Conservation (phyloP, 2,888 invertebrate species). For the Pheosia tremula region DNA sequence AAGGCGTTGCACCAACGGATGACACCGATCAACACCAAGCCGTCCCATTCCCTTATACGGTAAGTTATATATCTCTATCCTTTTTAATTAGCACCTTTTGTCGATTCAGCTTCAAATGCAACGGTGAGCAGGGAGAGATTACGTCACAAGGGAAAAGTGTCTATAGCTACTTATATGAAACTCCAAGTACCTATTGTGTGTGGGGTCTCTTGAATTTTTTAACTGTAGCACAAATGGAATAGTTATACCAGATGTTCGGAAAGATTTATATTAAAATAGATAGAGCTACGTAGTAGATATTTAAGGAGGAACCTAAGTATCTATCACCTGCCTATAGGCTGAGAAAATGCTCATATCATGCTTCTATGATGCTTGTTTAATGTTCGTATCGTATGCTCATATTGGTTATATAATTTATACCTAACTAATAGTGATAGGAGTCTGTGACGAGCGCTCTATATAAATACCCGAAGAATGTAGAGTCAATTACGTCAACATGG, state of each 20-base stretch:
- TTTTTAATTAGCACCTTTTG: slow-evolving; percentile 61
- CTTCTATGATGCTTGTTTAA: no score
- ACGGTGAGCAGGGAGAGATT: slow-evolving; percentile 68
- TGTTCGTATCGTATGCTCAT: no score
- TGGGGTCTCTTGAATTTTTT: slow-evolving; percentile 58
- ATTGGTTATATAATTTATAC: no score
- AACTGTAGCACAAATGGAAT: slow-evolving; percentile 47
- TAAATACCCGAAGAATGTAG: no score
- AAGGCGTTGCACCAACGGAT: slow-evolving; percentile 72
- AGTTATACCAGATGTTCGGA: slow-evolving; percentile 38
- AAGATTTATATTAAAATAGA: slow-evolving; percentile 30
- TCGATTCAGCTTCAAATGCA: slow-evolving; percentile 65
- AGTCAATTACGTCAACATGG: no score
- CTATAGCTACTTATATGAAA: slow-evolving; percentile 64
- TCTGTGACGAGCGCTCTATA: no score
- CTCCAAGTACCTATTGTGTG: slow-evolving; percentile 44
- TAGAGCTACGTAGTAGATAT: not conserved
- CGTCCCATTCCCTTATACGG: slow-evolving; percentile 76
- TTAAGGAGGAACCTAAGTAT: not conserved
- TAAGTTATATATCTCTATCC: slow-evolving; percentile 68
- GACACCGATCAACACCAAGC: slow-evolving; percentile 67
- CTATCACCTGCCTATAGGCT: not conserved
- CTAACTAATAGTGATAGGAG: no score
- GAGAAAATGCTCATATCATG: no score
- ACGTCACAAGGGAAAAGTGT: slow-evolving; percentile 63